Evolutionary conservation across 2,888 invertebrate species (phyloP).

Genomic region (Eilema depressum): DNA sequence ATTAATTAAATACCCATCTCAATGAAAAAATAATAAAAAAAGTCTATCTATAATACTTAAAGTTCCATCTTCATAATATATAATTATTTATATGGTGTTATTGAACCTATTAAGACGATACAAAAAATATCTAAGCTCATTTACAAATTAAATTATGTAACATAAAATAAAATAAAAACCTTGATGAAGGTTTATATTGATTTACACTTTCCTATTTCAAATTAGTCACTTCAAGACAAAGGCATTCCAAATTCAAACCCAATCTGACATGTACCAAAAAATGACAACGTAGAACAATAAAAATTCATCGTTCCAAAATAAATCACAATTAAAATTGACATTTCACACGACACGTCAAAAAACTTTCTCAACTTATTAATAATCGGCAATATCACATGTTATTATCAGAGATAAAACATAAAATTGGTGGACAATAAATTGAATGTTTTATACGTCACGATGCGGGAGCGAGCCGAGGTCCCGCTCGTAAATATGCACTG

Average conservation of each 20-base stretch:
- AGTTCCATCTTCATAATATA: too few relatives aligned
- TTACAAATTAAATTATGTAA: too few relatives aligned
- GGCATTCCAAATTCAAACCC: constrained; percentile 19
- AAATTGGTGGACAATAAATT: constrained; percentile 81
- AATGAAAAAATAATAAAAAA: too few relatives aligned
- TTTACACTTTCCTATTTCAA: not conserved
- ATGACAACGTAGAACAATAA: constrained; percentile 28
- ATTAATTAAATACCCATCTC: too few relatives aligned
- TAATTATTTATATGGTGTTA: too few relatives aligned
- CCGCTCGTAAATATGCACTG: constrained; percentile 81
- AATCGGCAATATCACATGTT: constrained; percentile 76
- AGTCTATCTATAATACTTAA: too few relatives aligned
- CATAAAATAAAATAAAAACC: too few relatives aligned
- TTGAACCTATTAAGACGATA: too few relatives aligned
- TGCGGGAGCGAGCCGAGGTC: constrained; percentile 67
- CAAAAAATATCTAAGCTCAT: too few relatives aligned
- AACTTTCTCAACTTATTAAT: constrained; percentile 69
- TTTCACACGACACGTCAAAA: constrained; percentile 78
- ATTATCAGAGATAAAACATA: constrained; percentile 79
- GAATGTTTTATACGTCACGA: constrained; percentile 74
- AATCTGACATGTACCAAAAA: not conserved
- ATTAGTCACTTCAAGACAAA: constrained; percentile 11
- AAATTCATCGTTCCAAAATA: constrained; percentile 53
- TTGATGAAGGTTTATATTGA: too few relatives aligned
- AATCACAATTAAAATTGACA: constrained; percentile 82